Conservation (phyloP, 2,113 vertebrate genomes). For the Acanthisitta chloris region DNA sequence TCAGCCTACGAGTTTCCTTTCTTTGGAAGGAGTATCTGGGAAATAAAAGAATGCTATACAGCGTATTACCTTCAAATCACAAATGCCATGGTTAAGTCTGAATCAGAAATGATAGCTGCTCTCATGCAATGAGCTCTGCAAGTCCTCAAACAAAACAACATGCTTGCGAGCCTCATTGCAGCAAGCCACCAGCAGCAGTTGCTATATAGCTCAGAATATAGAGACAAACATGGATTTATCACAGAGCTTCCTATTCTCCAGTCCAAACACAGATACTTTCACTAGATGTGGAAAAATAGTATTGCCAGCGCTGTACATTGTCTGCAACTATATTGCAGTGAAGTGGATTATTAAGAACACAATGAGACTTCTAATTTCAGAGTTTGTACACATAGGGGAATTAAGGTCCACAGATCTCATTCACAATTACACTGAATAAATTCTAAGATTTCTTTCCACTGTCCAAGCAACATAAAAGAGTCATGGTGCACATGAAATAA, state of each 20-base stretch:
- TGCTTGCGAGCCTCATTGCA: background rate
- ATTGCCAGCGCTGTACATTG: background rate
- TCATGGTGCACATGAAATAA: background rate
- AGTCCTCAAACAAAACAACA: background rate
- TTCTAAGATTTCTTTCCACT: background rate
- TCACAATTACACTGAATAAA: background rate
- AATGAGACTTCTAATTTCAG: background rate
- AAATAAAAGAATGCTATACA: background rate
- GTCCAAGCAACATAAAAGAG: background rate
- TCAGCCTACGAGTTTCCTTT: constrained; percentile 59
- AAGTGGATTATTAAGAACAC: background rate
- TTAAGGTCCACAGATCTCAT: background rate
- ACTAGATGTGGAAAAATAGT: background rate
- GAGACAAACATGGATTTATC: background rate
- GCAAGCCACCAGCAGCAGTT: background rate
- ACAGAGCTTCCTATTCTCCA: background rate
- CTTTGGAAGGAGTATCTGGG: constrained; percentile 38
- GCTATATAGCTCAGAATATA: background rate
- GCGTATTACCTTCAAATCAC: constrained; percentile 14
- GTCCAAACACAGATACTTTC: background rate
- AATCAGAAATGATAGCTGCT: background rate
- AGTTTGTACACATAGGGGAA: background rate
- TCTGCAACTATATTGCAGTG: background rate
- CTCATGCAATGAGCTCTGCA: background rate
- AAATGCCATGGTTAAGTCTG: background rate